Evolutionary conservation across 2,888 invertebrate species (phyloP), one percentile per base, ranked within the genome.

Genomic region (Eubasilissa splendida): DNA sequence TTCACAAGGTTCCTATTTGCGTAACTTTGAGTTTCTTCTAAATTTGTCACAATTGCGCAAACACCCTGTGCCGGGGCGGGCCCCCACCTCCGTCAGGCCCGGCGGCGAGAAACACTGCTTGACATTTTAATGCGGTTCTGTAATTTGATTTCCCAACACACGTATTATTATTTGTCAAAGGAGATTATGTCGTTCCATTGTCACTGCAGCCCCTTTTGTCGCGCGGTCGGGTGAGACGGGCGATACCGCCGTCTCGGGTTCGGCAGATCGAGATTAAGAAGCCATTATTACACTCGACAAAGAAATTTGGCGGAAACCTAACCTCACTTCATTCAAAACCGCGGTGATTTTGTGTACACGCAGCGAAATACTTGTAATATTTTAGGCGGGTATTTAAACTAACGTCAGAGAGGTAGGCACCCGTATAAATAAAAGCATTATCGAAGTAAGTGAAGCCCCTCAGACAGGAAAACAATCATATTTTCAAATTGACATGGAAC

Each of bases 91-190:
- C 52, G 52, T 68, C 68, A 68, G 14, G 50, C n/a, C 50, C 14
- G n/a, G 53, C 66, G 54, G 58, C 66, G 56, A 50, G 79, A 75
- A 79, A 79, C 75, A 75, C 50, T 79, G 52, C 75, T 74, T 79
- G 79, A 79, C 79, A 79, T 56, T 75, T 79, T 65, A 79, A 79
- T 75, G 75, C 75, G 66, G 60, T 50, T 42, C 65, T 74, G 79
- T 79, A 79, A 79, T 79, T 79, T 66, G 79, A 79, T 79, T 79
- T 79, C 65, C 63, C 54, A 52, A 50, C 63, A 63, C 63, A 33
- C 63, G 63, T 63, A 63, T 63, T 63, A 63, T 63, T 63, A 63
- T 63, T 63, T 63, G 63, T 63, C 63, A 63, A 63, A 8, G 63
- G 63, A 63, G 63, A 63, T 63, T 63, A 63, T 63, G 63, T 63